Conservation (phyloP, 2,797 vertebrate species). For the Helarctos malayanus region DNA sequence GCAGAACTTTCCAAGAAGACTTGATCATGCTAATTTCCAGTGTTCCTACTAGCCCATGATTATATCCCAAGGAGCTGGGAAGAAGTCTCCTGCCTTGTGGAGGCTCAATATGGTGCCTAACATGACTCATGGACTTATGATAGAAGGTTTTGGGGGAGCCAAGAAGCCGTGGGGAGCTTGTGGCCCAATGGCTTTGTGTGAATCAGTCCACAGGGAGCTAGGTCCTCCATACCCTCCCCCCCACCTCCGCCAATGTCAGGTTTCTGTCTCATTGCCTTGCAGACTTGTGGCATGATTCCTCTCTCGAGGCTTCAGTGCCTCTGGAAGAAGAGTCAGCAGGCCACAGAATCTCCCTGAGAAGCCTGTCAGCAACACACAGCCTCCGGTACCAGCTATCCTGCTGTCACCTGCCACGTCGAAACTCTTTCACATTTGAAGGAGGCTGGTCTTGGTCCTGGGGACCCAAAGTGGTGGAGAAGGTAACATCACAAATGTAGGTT, state of each 20-base stretch:
- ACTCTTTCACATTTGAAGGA: background rate
- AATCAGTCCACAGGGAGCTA: background rate
- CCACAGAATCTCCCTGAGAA: background rate
- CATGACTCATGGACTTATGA: accelerated
- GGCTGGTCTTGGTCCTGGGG: background rate
- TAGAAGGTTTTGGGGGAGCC: background rate
- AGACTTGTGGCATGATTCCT: background rate
- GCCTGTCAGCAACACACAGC: background rate
- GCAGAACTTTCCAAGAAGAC: background rate
- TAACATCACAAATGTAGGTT: too few relatives aligned
- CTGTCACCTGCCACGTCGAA: too few relatives aligned
- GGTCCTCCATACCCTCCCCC: accelerated
- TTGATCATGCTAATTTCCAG: background rate
- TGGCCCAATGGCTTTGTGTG: background rate
- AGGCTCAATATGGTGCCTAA: background rate
- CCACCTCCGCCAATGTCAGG: background rate
- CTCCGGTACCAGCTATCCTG: background rate
- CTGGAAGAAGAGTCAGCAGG: background rate
- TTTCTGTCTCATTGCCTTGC: background rate
- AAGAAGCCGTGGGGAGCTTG: background rate
- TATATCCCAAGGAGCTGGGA: background rate
- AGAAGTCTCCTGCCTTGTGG: background rate
- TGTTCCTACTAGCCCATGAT: background rate
- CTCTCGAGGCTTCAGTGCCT: too few relatives aligned
- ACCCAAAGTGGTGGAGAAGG: too few relatives aligned